Evolutionary conservation across 2,888 invertebrate genomes (phyloP).

Genomic region (Tachina lurida): DNA sequence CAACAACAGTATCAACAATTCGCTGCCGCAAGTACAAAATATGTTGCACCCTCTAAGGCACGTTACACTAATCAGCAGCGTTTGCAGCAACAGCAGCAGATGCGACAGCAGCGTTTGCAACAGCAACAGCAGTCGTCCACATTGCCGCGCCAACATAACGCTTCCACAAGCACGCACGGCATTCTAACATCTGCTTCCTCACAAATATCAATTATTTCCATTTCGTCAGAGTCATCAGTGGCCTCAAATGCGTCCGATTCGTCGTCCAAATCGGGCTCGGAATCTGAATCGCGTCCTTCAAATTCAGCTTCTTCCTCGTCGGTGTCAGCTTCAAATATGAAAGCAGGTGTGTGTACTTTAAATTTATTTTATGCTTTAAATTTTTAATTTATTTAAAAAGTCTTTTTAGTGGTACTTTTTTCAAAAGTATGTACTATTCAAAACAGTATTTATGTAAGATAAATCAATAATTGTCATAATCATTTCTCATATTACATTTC

Average conservation of each 20-base stretch:
- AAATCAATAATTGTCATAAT: too few relatives aligned
- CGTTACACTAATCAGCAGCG: slow-evolving; percentile 68
- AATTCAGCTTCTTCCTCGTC: slow-evolving; percentile 71
- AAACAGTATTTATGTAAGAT: too few relatives aligned
- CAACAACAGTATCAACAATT: slow-evolving; percentile 76
- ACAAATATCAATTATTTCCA: slow-evolving; percentile 79
- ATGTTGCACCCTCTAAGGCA: slow-evolving; percentile 61
- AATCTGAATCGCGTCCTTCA: slow-evolving; percentile 70
- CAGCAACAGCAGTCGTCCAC: slow-evolving; percentile 67
- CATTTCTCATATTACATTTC: too few relatives aligned
- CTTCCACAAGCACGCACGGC: slow-evolving; percentile 72
- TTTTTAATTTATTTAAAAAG: not conserved
- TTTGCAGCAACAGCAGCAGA: slow-evolving; percentile 74
- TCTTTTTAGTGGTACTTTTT: not conserved
- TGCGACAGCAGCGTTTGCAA: slow-evolving; percentile 72
- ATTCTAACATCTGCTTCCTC: slow-evolving; percentile 78
- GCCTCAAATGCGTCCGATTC: slow-evolving; percentile 73
- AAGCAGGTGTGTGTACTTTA: slow-evolving; percentile 68
- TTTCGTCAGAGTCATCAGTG: slow-evolving; percentile 81
- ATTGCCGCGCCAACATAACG: slow-evolving; percentile 67
- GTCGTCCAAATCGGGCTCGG: slow-evolving; percentile 69
- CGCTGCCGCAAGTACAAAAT: slow-evolving; percentile 69
- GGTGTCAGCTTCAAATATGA: slow-evolving; percentile 71
- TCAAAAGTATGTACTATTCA: not conserved
- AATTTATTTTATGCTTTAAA: not conserved